Percentiles rank a stretch among this genome's conserved stretches.
Evolutionary conservation across 2,113 vertebrate species (phyloP).

Genomic region (Scopus umbretta): DNA sequence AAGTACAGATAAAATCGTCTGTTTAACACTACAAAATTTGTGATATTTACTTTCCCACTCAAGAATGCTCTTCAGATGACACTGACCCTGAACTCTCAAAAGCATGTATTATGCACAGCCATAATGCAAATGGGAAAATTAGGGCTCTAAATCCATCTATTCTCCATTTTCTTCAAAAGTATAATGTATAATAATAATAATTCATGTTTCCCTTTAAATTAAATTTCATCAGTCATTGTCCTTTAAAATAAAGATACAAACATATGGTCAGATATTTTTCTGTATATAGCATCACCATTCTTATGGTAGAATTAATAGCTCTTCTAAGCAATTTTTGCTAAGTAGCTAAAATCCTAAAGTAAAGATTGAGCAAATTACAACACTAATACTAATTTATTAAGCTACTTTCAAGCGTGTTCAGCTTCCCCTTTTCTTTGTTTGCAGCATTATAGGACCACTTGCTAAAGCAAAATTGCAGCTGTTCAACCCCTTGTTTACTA

Average conservation of each 20-base stretch:
- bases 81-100: background rate
- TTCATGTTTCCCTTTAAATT: slow-evolving; percentile 29
- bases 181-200: background rate
- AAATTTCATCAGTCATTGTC: slow-evolving; percentile 19
- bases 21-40: background rate
- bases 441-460: background rate
- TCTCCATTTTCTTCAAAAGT: background rate
- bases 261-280: background rate
- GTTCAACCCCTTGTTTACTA: background rate
- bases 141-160: background rate
- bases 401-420: background rate
- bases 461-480: background rate
- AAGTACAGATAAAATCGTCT: background rate
- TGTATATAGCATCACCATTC: slow-evolving; percentile 3
- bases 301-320: slow-evolving; percentile 14
- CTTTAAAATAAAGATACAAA: slow-evolving; percentile 3
- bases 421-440: background rate
- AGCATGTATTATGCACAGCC: background rate
- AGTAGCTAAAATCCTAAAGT: background rate
- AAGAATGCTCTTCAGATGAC: slow-evolving; percentile 23
- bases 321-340: background rate
- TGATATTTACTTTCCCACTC: background rate
- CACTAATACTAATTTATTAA: background rate
- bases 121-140: background rate
- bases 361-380: background rate